phyloP scores from a whole-genome alignment of 2,888 invertebrate species.

The Ecdyonurus torrentis region DNA sequence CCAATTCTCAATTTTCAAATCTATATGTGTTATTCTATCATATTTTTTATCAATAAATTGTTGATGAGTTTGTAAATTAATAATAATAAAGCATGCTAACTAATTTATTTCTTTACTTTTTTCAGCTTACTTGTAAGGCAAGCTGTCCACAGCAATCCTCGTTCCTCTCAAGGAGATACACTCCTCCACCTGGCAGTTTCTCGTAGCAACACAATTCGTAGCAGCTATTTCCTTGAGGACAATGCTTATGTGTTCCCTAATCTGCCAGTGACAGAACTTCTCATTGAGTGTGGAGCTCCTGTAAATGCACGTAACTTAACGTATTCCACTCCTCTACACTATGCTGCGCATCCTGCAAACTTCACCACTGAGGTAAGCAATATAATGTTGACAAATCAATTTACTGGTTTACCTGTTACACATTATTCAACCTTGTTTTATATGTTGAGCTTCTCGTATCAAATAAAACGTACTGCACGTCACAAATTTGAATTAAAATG shows the following conservation, averaged over 20 bases:
- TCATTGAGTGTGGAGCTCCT: conserved; percentile 61
- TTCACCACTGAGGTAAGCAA: conserved; percentile 44
- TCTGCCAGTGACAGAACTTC: conserved; percentile 45
- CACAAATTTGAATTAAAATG: no score
- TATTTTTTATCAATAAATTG: no score
- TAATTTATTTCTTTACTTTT: no score
- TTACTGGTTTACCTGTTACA: no score
- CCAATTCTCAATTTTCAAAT: no score
- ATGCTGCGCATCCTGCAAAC: conserved; percentile 61
- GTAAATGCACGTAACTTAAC: conserved; percentile 59
- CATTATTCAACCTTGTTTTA: no score
- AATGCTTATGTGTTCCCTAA: conserved; percentile 44
- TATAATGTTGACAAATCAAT: no score
- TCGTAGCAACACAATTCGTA: conserved; percentile 57
- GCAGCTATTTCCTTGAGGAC: conserved; percentile 58
- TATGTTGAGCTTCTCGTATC: no score
- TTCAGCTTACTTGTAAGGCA: background rate
- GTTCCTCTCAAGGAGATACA: conserved; percentile 56
- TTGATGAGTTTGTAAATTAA: no score
- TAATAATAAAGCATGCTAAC: no score
- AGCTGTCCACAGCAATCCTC: conserved; percentile 40
- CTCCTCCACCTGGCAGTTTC: conserved; percentile 71
- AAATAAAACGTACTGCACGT: background rate
- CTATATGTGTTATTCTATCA: no score
- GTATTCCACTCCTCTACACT: conserved; percentile 64